These are phyloP conservation scores for Electrona antarctica DNA, from an alignment of 2,113 vertebrate species.

Conservation along the genomic window DNA sequence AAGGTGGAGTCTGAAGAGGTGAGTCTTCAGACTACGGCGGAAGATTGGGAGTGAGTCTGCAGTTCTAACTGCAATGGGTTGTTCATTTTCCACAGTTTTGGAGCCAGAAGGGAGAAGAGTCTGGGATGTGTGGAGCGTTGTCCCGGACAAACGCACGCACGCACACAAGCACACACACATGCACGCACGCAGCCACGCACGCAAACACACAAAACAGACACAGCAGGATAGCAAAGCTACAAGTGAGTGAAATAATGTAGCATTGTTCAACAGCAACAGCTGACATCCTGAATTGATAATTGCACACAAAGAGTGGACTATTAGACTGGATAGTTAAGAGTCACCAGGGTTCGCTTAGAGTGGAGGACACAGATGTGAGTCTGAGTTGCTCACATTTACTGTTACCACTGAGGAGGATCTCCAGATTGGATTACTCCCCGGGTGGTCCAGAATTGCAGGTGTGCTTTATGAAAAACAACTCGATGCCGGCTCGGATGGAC, in stretches of 20 bases:
- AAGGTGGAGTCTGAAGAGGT: no score
- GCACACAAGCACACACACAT: conserved; percentile 1
- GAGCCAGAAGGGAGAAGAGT: no score
- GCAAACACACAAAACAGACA: conserved; percentile 7
- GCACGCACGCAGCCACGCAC: conserved; percentile 4
- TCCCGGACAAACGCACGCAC: not conserved
- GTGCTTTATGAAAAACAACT: conserved; percentile 26
- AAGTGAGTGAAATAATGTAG: conserved; percentile 34
- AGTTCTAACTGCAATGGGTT: no score
- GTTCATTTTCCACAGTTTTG: no score
- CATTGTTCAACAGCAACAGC: conserved; percentile 27
- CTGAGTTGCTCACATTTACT: conserved; percentile 30
- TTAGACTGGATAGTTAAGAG: conserved; percentile 35
- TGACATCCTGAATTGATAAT: conserved; percentile 54
- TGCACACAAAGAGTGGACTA: conserved; percentile 15
- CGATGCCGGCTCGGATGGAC: not conserved
- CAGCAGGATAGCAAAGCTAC: conserved; percentile 8
- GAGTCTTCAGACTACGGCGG: no score
- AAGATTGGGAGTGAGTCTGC: no score
- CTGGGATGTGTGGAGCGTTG: no score
- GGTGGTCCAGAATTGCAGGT: conserved; percentile 10
- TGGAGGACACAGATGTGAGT: conserved; percentile 44
- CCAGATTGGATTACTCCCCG: conserved; percentile 14
- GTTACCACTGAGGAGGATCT: conserved; percentile 12
- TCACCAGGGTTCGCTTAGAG: not conserved